Percentiles rank a stretch among this genome's conserved stretches.
phyloP scores from a whole-genome alignment of 2,113 vertebrate species.

The Sinocyclocheilus anophthalmus region DNA sequence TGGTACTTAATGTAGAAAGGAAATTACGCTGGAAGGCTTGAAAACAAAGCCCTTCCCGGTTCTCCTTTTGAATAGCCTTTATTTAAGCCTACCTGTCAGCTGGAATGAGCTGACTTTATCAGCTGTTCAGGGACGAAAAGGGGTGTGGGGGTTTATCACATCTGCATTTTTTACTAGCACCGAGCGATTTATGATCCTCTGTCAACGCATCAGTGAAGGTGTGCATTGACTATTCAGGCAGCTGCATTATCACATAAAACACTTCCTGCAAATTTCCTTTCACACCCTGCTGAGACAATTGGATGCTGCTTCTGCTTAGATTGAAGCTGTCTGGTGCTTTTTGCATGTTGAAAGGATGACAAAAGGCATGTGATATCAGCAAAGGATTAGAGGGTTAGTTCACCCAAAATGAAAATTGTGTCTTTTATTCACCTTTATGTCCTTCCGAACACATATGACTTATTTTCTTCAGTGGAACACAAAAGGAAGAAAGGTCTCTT shows the following conservation, averaged over 20 bases:
- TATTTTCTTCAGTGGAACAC: neutral
- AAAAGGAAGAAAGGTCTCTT: neutral
- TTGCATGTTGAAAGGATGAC: constrained; percentile 38
- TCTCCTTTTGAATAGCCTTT: neutral
- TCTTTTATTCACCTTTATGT: neutral
- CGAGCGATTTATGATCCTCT: constrained; percentile 20
- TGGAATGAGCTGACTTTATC: neutral
- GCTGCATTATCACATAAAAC: constrained; percentile 54
- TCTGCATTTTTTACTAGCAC: constrained; percentile 29
- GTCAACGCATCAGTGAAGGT: neutral
- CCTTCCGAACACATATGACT: neutral
- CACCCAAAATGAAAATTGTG: neutral
- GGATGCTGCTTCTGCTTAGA: constrained; percentile 2
- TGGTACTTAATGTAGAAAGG: constrained; percentile 50
- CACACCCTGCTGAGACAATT: constrained; percentile 43
- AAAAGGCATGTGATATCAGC: constrained; percentile 39
- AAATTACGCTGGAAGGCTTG: neutral
- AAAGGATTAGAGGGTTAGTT: neutral
- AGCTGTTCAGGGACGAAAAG: constrained; percentile 32
- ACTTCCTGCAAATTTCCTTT: constrained; percentile 45
- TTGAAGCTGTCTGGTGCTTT: constrained; percentile 2
- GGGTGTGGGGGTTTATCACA: constrained; percentile 1
- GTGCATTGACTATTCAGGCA: constrained; percentile 36
- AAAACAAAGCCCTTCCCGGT: constrained; percentile 1
- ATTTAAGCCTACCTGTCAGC: constrained; percentile 15